Evolutionary conservation across 2,888 invertebrate species (phyloP).

Genomic region (Nomada goodeniana): DNA sequence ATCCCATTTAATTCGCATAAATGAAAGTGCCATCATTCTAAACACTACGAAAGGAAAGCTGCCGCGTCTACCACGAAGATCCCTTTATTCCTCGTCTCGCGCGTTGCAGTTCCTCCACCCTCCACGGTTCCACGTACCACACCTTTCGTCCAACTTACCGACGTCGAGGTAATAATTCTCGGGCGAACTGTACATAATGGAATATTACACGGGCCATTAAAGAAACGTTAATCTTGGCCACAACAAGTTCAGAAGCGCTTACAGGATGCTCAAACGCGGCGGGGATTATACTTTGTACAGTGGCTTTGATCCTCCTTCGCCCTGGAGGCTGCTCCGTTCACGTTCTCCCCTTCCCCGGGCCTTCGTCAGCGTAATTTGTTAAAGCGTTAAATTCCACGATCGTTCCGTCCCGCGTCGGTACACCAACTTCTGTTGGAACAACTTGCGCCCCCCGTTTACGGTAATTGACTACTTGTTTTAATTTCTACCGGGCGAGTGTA

Average conservation of each 20-base stretch:
- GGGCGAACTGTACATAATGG: constrained; percentile 78
- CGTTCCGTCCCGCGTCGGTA: constrained; percentile 46
- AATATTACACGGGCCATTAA: constrained; percentile 84
- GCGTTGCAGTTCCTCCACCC: constrained; percentile 37
- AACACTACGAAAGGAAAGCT: constrained; percentile 23
- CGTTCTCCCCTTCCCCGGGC: constrained; percentile 23
- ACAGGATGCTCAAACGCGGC: constrained; percentile 76
- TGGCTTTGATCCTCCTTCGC: constrained; percentile 80
- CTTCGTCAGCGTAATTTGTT: constrained; percentile 78
- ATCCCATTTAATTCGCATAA: background rate
- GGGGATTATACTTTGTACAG: constrained; percentile 77
- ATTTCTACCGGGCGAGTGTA: background rate
- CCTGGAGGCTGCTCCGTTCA: constrained; percentile 62
- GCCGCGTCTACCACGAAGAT: constrained; percentile 38
- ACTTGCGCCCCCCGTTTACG: constrained; percentile 24
- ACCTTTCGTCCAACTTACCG: constrained; percentile 14
- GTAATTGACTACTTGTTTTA: constrained; percentile 43
- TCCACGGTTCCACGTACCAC: background rate
- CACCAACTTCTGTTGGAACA: constrained; percentile 6
- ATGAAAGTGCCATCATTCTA: constrained; percentile 4
- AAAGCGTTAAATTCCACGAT: constrained; percentile 78
- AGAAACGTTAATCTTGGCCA: constrained; percentile 83
- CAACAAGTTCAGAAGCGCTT: constrained; percentile 81
- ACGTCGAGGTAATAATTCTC: constrained; percentile 73
- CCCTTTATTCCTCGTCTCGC: constrained; percentile 51